Conservation (phyloP, 2,113 vertebrate genomes). For the Oncorhynchus mykiss region DNA sequence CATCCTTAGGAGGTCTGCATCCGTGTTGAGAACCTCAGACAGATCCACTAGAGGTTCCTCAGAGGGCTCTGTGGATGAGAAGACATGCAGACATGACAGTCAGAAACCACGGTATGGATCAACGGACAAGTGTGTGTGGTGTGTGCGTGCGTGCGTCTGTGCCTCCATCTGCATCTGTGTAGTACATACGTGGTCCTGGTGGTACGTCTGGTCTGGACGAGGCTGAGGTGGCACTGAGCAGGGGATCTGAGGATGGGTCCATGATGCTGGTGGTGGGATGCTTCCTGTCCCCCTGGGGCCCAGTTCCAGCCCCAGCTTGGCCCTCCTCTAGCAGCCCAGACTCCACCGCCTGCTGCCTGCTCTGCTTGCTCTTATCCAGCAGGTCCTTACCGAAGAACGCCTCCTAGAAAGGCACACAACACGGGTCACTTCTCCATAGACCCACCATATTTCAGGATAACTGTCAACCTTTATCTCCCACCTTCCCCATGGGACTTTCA, state of each 20-base stretch:
- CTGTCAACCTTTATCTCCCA: constrained; percentile 10
- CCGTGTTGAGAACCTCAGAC: constrained; percentile 92
- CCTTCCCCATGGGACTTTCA: not conserved
- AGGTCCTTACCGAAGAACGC: constrained; percentile 97
- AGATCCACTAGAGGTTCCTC: constrained; percentile 93
- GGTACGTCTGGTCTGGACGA: constrained; percentile 75
- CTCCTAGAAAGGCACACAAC: constrained; percentile 76
- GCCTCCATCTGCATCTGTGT: not conserved
- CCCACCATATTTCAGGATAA: not conserved
- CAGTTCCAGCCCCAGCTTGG: constrained; percentile 67
- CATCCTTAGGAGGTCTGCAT: constrained; percentile 96
- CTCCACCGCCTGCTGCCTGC: constrained; percentile 78
- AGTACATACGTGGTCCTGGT: constrained; percentile 78
- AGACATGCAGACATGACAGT: constrained; percentile 34
- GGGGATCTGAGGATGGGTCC: constrained; percentile 82
- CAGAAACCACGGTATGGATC: constrained; percentile 61
- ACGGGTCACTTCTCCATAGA: constrained; percentile 24
- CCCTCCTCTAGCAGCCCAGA: constrained; percentile 25
- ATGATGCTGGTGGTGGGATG: constrained; percentile 72
- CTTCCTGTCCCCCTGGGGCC: constrained; percentile 80
- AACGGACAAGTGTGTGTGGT: constrained; percentile 34
- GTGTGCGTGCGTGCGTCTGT: not conserved
- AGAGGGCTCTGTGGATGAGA: constrained; percentile 74
- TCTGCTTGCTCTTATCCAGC: constrained; percentile 93
- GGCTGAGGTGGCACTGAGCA: constrained; percentile 76